A percentile compares a stretch with the other conserved stretches of the same genome.
These are phyloP conservation scores for Natator depressus DNA, from an alignment of 2,113 vertebrate species.

Conservation along the genomic window DNA sequence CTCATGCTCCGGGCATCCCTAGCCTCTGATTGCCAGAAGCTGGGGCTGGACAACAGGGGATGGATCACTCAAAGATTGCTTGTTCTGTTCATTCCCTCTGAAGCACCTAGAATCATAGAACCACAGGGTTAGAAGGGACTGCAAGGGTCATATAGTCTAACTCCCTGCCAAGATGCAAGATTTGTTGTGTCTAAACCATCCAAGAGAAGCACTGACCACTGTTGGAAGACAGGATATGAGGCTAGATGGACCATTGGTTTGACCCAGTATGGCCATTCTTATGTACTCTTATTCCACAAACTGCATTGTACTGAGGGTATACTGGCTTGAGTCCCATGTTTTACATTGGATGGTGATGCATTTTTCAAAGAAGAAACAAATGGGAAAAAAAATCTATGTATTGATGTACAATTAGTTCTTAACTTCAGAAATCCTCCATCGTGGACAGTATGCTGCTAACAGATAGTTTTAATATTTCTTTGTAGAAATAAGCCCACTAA, in stretches of 20 bases:
- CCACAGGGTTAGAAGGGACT: background rate
- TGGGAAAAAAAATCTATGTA: accelerated
- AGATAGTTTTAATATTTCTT: accelerated
- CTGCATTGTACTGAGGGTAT: accelerated
- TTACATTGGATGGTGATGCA: background rate
- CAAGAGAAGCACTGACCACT: background rate
- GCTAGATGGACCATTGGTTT: background rate
- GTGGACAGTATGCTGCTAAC: accelerated
- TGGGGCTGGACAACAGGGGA: too few relatives aligned
- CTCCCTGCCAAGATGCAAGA: too few relatives aligned
- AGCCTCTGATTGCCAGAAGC: too few relatives aligned
- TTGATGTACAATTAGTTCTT: accelerated
- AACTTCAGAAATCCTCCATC: background rate
- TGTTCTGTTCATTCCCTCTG: too few relatives aligned
- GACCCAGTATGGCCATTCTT: background rate
- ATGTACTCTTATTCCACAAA: background rate
- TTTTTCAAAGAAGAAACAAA: background rate
- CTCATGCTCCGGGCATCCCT: too few relatives aligned
- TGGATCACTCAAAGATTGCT: too few relatives aligned
- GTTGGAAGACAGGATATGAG: background rate
- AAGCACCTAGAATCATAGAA: background rate
- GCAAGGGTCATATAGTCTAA: background rate
- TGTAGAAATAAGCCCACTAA: background rate
- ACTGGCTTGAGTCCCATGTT: background rate
- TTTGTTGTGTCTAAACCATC: background rate